Evolutionary conservation across 2,797 vertebrate species (phyloP).

Genomic region (Varecia variegata): DNA sequence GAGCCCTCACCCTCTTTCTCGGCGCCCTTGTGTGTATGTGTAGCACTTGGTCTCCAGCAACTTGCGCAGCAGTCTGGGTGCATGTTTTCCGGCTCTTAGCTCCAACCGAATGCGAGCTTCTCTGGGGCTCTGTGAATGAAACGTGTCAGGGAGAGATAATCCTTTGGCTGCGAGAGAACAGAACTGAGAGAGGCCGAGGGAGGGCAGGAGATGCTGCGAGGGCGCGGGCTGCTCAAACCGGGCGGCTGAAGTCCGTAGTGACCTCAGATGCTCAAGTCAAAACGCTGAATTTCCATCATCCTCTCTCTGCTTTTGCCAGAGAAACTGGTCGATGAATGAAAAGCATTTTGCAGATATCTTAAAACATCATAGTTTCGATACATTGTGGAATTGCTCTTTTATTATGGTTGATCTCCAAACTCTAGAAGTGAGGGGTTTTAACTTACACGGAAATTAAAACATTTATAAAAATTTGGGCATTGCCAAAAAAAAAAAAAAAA

Average conservation of each 20-base stretch:
- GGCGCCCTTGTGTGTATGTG: neutral
- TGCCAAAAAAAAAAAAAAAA: neutral
- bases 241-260: slow-evolving; percentile 29
- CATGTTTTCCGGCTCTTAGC: slow-evolving; percentile 62
- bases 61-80: slow-evolving; percentile 23
- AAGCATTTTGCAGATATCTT: neutral
- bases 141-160: slow-evolving; percentile 43
- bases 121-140: slow-evolving; percentile 67
- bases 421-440: neutral
- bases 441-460: neutral
- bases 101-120: slow-evolving; percentile 21
- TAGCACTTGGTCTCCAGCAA: neutral
- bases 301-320: slow-evolving; percentile 42
- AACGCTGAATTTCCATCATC: slow-evolving; percentile 44
- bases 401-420: neutral
- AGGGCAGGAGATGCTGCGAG: neutral
- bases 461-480: neutral
- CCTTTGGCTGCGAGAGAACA: neutral
- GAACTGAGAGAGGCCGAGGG: neutral
- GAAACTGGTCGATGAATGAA: slow-evolving; percentile 46
- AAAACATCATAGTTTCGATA: neutral
- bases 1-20: neutral
- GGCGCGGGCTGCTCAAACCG: slow-evolving; percentile 41
- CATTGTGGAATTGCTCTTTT: neutral
- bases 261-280: neutral